Conservation (phyloP, 1,140 invertebrate species). For the Archegozetes longisetosus region DNA sequence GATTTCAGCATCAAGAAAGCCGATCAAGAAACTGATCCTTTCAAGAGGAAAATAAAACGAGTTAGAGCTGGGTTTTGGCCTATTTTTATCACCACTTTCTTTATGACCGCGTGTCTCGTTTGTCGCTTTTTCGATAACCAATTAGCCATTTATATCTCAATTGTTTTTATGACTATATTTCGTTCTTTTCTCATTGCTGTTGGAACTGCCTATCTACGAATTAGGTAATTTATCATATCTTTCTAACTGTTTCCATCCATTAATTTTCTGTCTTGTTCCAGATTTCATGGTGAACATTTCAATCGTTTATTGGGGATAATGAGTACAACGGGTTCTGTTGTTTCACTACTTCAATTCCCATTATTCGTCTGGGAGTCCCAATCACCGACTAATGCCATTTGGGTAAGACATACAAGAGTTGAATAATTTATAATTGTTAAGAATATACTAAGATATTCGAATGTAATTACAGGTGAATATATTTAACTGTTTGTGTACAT, state of each 20-base stretch:
- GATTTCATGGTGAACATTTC: conserved; percentile 23
- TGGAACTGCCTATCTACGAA: conserved; percentile 20
- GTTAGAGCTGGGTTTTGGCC: conserved; percentile 21
- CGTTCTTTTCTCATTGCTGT: conserved; percentile 22
- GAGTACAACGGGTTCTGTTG: conserved; percentile 19
- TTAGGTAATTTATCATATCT: conserved; percentile 17
- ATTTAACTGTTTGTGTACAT: conserved; percentile 11
- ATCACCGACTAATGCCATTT: conserved; percentile 12
- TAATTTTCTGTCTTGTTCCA: conserved; percentile 1
- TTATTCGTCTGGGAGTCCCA: conserved; percentile 22
- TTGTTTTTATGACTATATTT: conserved; percentile 21
- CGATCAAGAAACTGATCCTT: conserved; percentile 11
- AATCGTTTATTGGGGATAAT: conserved; percentile 21
- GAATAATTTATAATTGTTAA: background rate
- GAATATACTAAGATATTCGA: background rate
- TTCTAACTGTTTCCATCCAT: too few species aligned
- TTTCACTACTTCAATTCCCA: conserved; percentile 21
- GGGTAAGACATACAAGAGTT: conserved; percentile 14
- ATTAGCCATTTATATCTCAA: conserved; percentile 18
- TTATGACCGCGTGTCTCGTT: conserved; percentile 13
- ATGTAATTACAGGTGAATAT: conserved; percentile 18
- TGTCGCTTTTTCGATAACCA: conserved; percentile 21
- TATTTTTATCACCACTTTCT: conserved; percentile 19
- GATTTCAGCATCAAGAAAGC: conserved; percentile 19
- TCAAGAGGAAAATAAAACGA: conserved; percentile 16